phyloP scores from a whole-genome alignment of 2,113 vertebrate species.

The Irena cyanogastra region DNA sequence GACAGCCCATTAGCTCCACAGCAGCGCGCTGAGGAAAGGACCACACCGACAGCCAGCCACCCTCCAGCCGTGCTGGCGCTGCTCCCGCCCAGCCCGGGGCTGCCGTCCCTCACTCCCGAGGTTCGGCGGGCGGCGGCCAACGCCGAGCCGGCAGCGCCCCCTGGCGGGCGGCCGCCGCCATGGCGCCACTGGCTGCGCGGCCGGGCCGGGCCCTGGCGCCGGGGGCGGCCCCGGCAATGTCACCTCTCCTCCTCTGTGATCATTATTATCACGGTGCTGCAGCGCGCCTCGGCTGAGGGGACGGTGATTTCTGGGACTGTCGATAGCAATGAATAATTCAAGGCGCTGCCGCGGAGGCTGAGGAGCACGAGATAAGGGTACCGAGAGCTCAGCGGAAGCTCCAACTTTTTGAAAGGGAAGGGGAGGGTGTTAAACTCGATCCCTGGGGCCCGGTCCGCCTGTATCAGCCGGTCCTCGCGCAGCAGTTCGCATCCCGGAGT shows the following conservation, averaged over 20 bases:
- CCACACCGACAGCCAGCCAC: fast-evolving
- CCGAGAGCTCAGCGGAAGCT: not conserved
- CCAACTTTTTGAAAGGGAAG: not conserved
- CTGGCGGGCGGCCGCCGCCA: not conserved
- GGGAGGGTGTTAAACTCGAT: not conserved
- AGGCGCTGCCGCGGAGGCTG: not conserved
- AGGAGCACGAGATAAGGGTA: not conserved
- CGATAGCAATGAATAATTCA: not conserved
- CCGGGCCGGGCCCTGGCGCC: fast-evolving
- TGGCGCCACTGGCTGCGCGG: not conserved
- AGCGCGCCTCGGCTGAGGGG: not conserved
- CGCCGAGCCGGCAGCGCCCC: conserved; percentile 43
- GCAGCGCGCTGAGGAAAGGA: not conserved
- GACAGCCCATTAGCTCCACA: not conserved
- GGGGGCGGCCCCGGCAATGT: fast-evolving
- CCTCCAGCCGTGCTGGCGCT: fast-evolving
- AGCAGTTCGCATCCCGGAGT: not conserved
- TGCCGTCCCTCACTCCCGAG: not conserved
- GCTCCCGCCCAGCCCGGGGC: not conserved
- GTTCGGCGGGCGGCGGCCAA: not conserved
- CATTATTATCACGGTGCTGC: not conserved
- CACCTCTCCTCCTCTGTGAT: not conserved
- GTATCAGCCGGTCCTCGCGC: fast-evolving
- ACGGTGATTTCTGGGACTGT: not conserved
- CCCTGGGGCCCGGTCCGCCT: fast-evolving